Percentiles rank a stretch among this genome's conserved stretches.
phyloP scores from a whole-genome alignment of 2,113 vertebrate genomes.

The Crotalus helleri region DNA sequence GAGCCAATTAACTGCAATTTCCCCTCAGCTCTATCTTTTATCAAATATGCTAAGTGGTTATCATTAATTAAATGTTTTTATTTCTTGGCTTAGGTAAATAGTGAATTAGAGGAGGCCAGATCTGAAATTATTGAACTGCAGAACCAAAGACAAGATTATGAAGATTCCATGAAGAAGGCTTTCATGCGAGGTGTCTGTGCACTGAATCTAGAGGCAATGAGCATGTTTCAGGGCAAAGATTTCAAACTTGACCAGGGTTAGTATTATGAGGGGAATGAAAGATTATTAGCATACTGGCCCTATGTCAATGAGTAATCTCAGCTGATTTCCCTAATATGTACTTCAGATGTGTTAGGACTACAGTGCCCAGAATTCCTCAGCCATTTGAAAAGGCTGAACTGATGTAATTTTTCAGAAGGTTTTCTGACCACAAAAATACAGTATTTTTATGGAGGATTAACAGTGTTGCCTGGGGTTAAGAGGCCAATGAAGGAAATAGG shows the following conservation, averaged over 20 bases:
- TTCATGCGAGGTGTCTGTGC: conserved; percentile 97
- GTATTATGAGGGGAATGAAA: conserved; percentile 37
- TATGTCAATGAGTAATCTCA: neutral
- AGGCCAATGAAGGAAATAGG: neutral
- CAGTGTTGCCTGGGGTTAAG: neutral
- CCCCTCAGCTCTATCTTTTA: neutral
- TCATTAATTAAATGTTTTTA: conserved; percentile 1
- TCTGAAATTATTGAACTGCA: conserved; percentile 82
- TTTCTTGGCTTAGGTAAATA: conserved; percentile 62
- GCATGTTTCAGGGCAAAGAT: conserved; percentile 83
- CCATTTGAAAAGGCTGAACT: neutral
- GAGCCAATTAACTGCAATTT: neutral
- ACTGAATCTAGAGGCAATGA: conserved; percentile 92
- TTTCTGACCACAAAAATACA: neutral
- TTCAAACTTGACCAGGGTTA: conserved; percentile 69
- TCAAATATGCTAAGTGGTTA: neutral
- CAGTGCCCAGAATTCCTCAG: neutral
- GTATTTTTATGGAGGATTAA: neutral
- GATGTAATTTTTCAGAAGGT: neutral
- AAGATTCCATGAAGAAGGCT: conserved; percentile 93
- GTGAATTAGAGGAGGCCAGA: conserved; percentile 76
- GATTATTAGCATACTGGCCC: neutral
- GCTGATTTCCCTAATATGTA: neutral
- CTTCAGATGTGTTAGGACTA: neutral
- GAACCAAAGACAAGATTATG: conserved; percentile 81